Percentiles rank a stretch among this genome's conserved stretches.
Evolutionary conservation across 2,888 invertebrate genomes (phyloP).

Genomic region (Tholera decimalis): DNA sequence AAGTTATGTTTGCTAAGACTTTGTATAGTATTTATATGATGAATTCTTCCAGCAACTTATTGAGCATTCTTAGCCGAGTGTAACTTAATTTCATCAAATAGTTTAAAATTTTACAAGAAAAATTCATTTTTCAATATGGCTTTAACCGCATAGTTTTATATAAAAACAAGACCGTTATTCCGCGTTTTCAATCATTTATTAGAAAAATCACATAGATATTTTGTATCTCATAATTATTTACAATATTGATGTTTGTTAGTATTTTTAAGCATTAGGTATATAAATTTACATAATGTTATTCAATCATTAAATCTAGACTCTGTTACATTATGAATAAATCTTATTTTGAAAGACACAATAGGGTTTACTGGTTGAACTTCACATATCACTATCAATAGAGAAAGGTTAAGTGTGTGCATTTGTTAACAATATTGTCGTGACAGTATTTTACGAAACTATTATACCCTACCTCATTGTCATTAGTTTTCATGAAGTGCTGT

Average conservation of each 20-base stretch:
- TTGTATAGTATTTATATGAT: neutral
- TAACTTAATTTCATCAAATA: neutral
- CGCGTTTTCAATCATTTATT: slow-evolving; percentile 33
- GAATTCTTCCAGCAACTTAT: neutral
- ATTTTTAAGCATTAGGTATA: slow-evolving; percentile 20
- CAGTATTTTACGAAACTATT: slow-evolving; percentile 66
- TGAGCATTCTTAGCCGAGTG: neutral
- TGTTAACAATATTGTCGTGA: slow-evolving; percentile 57
- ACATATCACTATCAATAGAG: slow-evolving; percentile 57
- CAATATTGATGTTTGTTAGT: slow-evolving; percentile 25
- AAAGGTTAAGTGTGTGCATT: slow-evolving; percentile 70
- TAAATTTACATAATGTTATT: slow-evolving; percentile 46
- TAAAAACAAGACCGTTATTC: slow-evolving; percentile 7
- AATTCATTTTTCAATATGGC: neutral
- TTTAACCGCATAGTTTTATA: neutral
- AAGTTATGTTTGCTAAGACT: slow-evolving; percentile 4
- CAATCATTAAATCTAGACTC: slow-evolving; percentile 48
- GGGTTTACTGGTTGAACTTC: slow-evolving; percentile 62
- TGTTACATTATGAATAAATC: slow-evolving; percentile 50
- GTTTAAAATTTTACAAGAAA: slow-evolving; percentile 2
- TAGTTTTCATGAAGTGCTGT: slow-evolving; percentile 44
- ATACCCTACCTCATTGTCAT: slow-evolving; percentile 67
- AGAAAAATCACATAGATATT: slow-evolving; percentile 22
- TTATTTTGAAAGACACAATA: slow-evolving; percentile 56
- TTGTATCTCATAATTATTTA: slow-evolving; percentile 45